These are phyloP conservation scores for Cryptus viduatorius DNA, from an alignment of 2,888 invertebrate species.

Conservation along the genomic window DNA sequence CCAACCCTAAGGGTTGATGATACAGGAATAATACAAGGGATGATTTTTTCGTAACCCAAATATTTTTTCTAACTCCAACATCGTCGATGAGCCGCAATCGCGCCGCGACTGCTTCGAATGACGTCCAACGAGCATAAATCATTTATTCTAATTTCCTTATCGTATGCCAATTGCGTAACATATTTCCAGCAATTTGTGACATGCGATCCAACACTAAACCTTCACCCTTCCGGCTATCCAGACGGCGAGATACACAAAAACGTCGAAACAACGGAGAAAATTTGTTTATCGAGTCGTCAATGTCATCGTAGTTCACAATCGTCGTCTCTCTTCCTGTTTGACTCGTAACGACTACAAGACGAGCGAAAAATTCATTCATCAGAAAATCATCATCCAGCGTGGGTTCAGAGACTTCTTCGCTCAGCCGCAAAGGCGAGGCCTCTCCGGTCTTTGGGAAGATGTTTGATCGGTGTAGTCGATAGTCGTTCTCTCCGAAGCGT, in stretches of 20 bases:
- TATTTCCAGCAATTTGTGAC: constrained; percentile 84
- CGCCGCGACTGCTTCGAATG: constrained; percentile 69
- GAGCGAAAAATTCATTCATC: not conserved
- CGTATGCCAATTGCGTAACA: constrained; percentile 83
- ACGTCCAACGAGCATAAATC: constrained; percentile 83
- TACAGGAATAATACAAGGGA: no score
- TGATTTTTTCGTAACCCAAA: no score
- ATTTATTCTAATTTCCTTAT: constrained; percentile 83
- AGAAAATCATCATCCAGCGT: not conserved
- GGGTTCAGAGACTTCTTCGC: not conserved
- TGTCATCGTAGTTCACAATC: not conserved
- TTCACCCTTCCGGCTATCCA: not conserved
- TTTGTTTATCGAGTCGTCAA: not conserved
- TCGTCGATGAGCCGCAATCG: not conserved
- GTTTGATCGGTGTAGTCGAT: constrained; percentile 37
- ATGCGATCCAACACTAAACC: constrained; percentile 76
- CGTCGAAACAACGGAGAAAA: not conserved
- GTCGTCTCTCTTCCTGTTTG: not conserved
- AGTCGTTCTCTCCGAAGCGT: constrained; percentile 73
- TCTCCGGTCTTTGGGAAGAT: constrained; percentile 9
- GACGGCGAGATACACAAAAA: not conserved
- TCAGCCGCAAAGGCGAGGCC: not conserved
- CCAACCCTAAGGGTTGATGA: no score
- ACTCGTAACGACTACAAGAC: not conserved
- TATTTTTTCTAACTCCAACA: not conserved